These are phyloP conservation scores for Hoplodrina blanda DNA, from an alignment of 2,888 invertebrate genomes.

Conservation along the genomic window DNA sequence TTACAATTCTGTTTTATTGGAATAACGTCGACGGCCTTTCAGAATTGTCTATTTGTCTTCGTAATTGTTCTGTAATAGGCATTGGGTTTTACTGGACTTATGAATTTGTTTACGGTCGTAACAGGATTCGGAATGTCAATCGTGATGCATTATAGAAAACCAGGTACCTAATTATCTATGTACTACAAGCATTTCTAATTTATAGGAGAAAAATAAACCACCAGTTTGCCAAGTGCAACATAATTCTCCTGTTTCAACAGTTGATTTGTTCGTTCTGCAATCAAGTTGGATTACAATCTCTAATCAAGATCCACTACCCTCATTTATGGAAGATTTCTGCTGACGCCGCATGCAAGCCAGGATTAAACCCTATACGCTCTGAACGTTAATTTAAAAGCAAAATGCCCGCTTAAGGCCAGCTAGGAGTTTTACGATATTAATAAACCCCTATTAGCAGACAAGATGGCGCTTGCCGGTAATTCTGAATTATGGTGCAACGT, in stretches of 20 bases:
- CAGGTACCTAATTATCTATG: neutral
- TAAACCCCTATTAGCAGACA: constrained; percentile 76
- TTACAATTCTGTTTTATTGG: constrained; percentile 63
- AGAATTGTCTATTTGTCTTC: constrained; percentile 55
- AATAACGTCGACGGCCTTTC: constrained; percentile 53
- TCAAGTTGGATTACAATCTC: constrained; percentile 39
- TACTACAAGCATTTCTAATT: neutral
- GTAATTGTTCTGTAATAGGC: constrained; percentile 59
- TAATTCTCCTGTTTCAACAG: constrained; percentile 36
- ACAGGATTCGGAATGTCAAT: constrained; percentile 30
- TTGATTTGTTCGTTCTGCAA: constrained; percentile 32
- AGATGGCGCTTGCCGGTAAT: constrained; percentile 71
- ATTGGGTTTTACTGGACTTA: constrained; percentile 16
- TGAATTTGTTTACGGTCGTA: constrained; percentile 22
- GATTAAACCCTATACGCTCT: constrained; percentile 45
- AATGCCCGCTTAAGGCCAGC: constrained; percentile 68
- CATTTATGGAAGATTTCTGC: constrained; percentile 45
- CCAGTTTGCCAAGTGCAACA: constrained; percentile 10
- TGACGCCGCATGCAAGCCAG: constrained; percentile 41
- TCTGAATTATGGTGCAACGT: constrained; percentile 65
- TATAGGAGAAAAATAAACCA: neutral
- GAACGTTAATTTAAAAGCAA: constrained; percentile 73
- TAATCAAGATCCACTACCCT: constrained; percentile 44
- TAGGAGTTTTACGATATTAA: constrained; percentile 77
- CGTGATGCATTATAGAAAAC: neutral